These are phyloP conservation scores for Ataeniobius toweri DNA, from an alignment of 2,797 vertebrate genomes.

Conservation along the genomic window DNA sequence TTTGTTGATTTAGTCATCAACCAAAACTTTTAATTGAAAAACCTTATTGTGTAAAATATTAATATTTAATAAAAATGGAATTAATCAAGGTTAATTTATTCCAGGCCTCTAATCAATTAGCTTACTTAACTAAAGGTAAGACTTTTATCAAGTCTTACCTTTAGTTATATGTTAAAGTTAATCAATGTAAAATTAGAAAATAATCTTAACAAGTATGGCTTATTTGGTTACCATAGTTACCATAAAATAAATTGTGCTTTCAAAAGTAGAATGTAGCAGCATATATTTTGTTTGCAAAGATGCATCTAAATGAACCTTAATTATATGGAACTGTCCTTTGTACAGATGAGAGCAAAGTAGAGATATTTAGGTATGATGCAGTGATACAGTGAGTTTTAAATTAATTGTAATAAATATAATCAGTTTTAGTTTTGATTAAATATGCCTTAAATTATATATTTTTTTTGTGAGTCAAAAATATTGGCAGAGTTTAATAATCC, in stretches of 20 bases:
- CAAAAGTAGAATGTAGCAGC: neutral
- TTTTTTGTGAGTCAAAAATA: conserved; percentile 7
- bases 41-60: neutral
- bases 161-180: neutral
- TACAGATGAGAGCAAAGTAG: neutral
- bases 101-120: neutral
- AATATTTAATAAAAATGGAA: neutral
- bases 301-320: neutral
- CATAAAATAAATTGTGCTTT: neutral
- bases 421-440: neutral
- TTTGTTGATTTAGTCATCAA: too few species aligned
- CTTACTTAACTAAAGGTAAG: neutral
- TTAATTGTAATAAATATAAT: neutral
- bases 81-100: neutral
- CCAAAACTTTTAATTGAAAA: neutral
- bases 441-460: neutral
- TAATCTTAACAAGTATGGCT: neutral
- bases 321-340: neutral
- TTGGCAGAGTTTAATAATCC: neutral
- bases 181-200: neutral
- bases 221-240: neutral
- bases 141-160: neutral
- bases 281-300: neutral
- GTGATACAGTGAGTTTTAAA: neutral
- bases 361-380: neutral